Evolutionary conservation across 2,113 vertebrate genomes (phyloP).

Genomic region (Eublepharis macularius): DNA sequence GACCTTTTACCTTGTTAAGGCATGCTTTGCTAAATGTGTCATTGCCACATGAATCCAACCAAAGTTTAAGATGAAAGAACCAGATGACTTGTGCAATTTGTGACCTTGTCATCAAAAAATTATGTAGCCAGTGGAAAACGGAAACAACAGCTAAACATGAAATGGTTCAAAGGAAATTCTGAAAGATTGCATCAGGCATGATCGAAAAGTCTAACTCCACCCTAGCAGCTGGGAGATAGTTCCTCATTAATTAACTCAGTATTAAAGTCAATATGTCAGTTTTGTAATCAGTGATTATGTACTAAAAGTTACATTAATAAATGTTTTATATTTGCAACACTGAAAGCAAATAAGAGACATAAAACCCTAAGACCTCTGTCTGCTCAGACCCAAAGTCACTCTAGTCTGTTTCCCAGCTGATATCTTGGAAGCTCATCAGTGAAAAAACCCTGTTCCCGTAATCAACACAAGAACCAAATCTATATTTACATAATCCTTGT

Average conservation of each 20-base stretch:
- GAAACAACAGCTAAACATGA: neutral
- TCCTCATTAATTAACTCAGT: neutral
- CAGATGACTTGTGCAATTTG: slow-evolving; percentile 1
- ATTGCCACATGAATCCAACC: accelerated
- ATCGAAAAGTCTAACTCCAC: neutral
- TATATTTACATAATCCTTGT: too few relatives aligned
- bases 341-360: neutral
- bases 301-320: neutral
- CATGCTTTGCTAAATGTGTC: neutral
- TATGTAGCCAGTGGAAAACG: neutral
- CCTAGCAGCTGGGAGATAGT: neutral
- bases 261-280: neutral
- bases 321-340: neutral
- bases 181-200: neutral
- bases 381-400: too few relatives aligned
- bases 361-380: too few relatives aligned
- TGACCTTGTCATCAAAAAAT: neutral
- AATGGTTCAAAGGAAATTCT: slow-evolving; percentile 5
- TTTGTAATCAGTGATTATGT: neutral
- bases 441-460: too few relatives aligned
- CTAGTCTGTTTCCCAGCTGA: too few relatives aligned
- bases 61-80: neutral
- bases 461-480: too few relatives aligned
- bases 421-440: too few relatives aligned
- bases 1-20: neutral